Evolutionary conservation across 2,888 invertebrate genomes (phyloP).

Genomic region (Eretmocerus hayati): DNA sequence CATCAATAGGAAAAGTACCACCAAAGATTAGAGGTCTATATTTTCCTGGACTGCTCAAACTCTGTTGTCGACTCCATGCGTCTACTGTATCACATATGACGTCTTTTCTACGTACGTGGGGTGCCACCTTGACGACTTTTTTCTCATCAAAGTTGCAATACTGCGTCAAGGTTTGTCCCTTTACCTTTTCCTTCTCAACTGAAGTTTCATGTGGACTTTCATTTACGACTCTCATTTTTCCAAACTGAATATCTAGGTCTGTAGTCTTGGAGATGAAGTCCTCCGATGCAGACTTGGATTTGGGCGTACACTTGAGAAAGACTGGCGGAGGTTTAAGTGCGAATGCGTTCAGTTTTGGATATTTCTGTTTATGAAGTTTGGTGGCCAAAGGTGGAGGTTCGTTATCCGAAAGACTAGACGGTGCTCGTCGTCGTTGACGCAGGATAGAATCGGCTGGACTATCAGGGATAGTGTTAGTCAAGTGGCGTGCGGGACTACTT

Average conservation of each 20-base stretch:
- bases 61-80: slow-evolving; percentile 48
- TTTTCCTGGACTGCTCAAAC: slow-evolving; percentile 5
- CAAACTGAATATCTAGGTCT: slow-evolving; percentile 41
- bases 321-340: slow-evolving; percentile 30
- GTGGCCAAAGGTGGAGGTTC: slow-evolving; percentile 8
- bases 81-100: slow-evolving; percentile 60
- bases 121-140: slow-evolving; percentile 40
- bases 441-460: slow-evolving; percentile 28
- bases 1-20: slow-evolving; percentile 81
- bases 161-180: slow-evolving; percentile 33
- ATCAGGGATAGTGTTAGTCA: slow-evolving; percentile 32
- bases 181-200: neutral
- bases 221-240: slow-evolving; percentile 30
- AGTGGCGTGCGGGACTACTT: slow-evolving; percentile 32
- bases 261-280: slow-evolving; percentile 25
- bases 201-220: slow-evolving; percentile 2
- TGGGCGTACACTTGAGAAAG: slow-evolving; percentile 37
- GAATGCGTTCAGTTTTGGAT: slow-evolving; percentile 33
- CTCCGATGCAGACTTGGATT: slow-evolving; percentile 6
- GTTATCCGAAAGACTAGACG: neutral
- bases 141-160: slow-evolving; percentile 43
- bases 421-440: slow-evolving; percentile 33
- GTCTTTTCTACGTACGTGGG: slow-evolving; percentile 47
- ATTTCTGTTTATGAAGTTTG: slow-evolving; percentile 26
- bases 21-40: slow-evolving; percentile 71